Percentiles rank a stretch among this genome's conserved stretches.
phyloP scores from a whole-genome alignment of 2,113 vertebrate species.

The Macrotus californicus region DNA sequence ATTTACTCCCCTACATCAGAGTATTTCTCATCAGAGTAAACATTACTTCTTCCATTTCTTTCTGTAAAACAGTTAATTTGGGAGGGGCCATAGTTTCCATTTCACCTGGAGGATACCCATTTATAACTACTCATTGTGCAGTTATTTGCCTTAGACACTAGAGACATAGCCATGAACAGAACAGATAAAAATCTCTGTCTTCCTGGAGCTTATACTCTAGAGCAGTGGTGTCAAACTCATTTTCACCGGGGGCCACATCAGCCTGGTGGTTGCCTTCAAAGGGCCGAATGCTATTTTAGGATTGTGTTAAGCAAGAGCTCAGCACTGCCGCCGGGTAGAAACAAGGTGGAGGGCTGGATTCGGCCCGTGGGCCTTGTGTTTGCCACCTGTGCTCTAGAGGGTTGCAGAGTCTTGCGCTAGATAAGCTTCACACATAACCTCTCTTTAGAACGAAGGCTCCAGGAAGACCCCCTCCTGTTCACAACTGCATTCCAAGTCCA shows the following conservation, averaged over 20 bases:
- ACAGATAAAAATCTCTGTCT: not conserved
- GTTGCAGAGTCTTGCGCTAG: not conserved
- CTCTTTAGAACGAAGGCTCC: not conserved
- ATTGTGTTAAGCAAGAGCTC: too few relatives aligned
- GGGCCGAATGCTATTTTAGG: too few relatives aligned
- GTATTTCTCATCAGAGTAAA: constrained; percentile 18
- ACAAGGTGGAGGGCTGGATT: too few relatives aligned
- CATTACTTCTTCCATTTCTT: not conserved
- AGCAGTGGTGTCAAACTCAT: too few relatives aligned
- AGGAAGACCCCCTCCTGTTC: not conserved
- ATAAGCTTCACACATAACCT: not conserved
- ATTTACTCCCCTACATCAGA: not conserved
- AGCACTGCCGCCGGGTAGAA: too few relatives aligned
- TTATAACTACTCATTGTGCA: not conserved
- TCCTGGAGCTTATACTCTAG: not conserved
- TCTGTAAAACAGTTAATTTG: not conserved
- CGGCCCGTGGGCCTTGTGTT: too few relatives aligned
- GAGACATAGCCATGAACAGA: not conserved
- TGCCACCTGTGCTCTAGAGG: not conserved
- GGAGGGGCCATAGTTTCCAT: not conserved
- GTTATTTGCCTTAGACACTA: not conserved
- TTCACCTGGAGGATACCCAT: not conserved
- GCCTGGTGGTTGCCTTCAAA: too few relatives aligned
- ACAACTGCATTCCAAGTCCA: not conserved
- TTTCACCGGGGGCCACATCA: too few relatives aligned